Percentiles rank a stretch among this genome's conserved stretches.
Evolutionary conservation across 2,797 vertebrate species (phyloP).

Genomic region (Rhabdomys pumilio): DNA sequence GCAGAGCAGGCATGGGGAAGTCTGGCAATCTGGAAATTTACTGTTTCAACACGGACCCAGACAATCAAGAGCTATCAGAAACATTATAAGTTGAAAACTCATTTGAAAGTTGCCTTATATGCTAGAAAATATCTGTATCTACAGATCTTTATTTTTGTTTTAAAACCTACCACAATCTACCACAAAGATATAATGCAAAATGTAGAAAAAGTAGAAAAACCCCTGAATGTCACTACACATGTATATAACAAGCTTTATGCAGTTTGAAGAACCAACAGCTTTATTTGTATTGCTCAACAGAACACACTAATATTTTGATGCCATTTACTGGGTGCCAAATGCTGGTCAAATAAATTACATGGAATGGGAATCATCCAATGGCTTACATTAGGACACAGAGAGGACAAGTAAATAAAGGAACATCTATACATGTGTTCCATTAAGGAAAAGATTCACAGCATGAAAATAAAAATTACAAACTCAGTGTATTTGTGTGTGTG

Average conservation of each 20-base stretch:
- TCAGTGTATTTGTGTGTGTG: neutral
- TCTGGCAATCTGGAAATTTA: neutral
- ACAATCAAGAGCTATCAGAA: neutral
- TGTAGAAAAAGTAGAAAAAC: neutral
- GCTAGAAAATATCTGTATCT: neutral
- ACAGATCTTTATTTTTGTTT: neutral
- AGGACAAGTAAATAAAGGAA: neutral
- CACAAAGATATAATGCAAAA: constrained; percentile 9
- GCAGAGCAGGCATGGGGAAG: neutral
- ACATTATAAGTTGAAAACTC: neutral
- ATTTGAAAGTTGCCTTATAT: constrained; percentile 24
- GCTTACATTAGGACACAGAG: neutral
- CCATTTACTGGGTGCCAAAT: neutral
- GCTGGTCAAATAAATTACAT: neutral
- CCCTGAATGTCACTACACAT: neutral
- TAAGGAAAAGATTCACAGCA: neutral
- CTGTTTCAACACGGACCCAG: neutral
- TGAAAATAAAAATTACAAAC: constrained; percentile 20
- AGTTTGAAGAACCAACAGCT: neutral
- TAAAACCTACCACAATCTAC: constrained; percentile 29
- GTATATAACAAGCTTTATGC: neutral
- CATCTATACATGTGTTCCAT: neutral
- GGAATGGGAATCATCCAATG: neutral
- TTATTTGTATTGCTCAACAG: neutral
- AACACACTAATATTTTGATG: neutral